Evolutionary conservation across 2,797 vertebrate genomes (phyloP).

Genomic region (Hybognathus amarus): DNA sequence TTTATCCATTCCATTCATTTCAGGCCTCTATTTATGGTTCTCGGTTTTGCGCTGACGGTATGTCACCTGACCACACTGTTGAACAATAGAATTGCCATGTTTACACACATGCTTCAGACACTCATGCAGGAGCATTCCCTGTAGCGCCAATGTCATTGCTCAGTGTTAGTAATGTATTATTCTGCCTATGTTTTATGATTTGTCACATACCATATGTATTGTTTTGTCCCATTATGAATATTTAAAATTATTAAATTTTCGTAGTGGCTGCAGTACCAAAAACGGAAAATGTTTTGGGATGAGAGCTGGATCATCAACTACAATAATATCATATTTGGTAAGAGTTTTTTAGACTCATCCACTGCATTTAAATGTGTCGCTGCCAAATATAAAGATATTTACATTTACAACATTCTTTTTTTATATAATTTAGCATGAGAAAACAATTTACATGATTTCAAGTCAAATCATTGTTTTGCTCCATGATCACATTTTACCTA

Average conservation of each 20-base stretch:
- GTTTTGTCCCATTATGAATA: neutral
- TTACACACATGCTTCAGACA: neutral
- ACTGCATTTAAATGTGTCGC: neutral
- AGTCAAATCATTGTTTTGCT: no score
- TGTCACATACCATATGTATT: neutral
- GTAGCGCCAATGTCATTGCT: neutral
- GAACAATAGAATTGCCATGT: neutral
- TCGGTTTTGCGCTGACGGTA: neutral
- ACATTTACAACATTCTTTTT: neutral
- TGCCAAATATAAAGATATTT: neutral
- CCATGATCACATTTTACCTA: neutral
- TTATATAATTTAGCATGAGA: neutral
- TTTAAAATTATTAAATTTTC: neutral
- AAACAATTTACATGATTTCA: neutral
- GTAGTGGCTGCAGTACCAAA: constrained; percentile 84
- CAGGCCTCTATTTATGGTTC: neutral
- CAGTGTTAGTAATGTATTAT: neutral
- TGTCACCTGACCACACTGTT: neutral
- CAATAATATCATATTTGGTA: constrained; percentile 79
- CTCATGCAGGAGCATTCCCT: neutral
- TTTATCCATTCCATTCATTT: neutral
- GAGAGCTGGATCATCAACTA: constrained; percentile 84
- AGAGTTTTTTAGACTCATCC: constrained; percentile 36
- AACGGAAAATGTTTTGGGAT: constrained; percentile 85
- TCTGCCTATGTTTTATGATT: neutral